Conservation (phyloP, 2,888 invertebrate species). For the Amphipoea lucens region DNA sequence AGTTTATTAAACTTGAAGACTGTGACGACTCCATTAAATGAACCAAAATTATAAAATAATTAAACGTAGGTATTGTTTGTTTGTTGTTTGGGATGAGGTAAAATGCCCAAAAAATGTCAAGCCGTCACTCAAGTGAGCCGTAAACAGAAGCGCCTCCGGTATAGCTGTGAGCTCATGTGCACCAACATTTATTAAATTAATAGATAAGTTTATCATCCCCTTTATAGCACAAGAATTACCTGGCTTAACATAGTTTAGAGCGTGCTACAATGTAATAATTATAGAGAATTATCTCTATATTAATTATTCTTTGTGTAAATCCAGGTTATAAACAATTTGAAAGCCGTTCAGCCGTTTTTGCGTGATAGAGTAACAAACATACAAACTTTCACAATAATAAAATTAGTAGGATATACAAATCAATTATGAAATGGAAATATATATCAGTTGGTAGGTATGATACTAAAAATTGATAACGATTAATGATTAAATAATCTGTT, state of each 20-base stretch:
- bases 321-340: too few species aligned
- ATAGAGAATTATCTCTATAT: not conserved
- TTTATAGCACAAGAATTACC: not conserved
- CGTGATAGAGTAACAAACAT: too few species aligned
- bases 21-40: constrained; percentile 37
- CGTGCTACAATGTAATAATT: not conserved
- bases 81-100: constrained; percentile 16
- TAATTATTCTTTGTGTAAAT: not conserved
- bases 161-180: constrained; percentile 32
- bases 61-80: constrained; percentile 49
- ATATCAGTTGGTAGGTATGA: constrained; percentile 1
- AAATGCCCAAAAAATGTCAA: constrained; percentile 75
- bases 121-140: constrained; percentile 75
- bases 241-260: not conserved
- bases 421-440: not conserved
- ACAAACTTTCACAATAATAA: too few species aligned
- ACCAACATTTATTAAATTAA: constrained; percentile 16
- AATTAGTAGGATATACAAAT: too few species aligned
- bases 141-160: constrained; percentile 62
- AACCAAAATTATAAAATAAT: constrained; percentile 39
- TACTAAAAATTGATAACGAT: not conserved
- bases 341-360: too few species aligned
- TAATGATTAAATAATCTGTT: constrained; percentile 17
- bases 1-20: constrained; percentile 62
- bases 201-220: not conserved